Conservation (phyloP, 2,888 invertebrate genomes). For the Dryadula phaetusa region DNA sequence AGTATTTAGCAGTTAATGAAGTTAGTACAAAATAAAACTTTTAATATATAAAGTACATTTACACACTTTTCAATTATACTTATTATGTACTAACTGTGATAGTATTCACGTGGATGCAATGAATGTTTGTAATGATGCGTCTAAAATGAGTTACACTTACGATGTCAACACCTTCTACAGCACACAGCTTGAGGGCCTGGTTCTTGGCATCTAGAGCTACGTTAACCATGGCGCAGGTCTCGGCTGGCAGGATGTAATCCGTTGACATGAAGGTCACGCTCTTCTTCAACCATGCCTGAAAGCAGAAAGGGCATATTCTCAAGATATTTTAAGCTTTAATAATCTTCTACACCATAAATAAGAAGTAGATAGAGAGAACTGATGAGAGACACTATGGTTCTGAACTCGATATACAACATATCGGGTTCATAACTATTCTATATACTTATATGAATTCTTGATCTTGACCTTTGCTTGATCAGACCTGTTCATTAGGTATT, state of each 20-base stretch:
- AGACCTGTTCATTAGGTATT: no score
- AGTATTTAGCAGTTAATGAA: conserved; percentile 31
- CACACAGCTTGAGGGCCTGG: conserved; percentile 97
- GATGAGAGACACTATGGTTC: no score
- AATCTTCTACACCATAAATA: no score
- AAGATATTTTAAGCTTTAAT: not conserved
- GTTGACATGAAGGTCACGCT: conserved; percentile 97
- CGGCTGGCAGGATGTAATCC: conserved; percentile 98
- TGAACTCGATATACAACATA: no score
- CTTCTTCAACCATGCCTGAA: conserved; percentile 95
- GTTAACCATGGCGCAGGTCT: conserved; percentile 99
- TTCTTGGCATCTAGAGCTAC: conserved; percentile 98
- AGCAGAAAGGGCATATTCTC: conserved; percentile 22
- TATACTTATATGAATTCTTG: no score
- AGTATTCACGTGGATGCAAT: conserved; percentile 26
- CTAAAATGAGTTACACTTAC: conserved; percentile 82
- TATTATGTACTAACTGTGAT: conserved; percentile 17
- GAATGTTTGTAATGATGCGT: conserved; percentile 35
- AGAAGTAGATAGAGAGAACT: no score
- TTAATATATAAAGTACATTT: not conserved
- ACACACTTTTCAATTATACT: not conserved
- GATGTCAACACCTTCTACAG: conserved; percentile 97
- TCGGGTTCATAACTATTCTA: no score
- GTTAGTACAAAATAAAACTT: conserved; percentile 29
- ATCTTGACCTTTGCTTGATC: no score